Evolutionary conservation across 2,888 invertebrate genomes (phyloP), one percentile per base, ranked within the genome.

Genomic region (Pristionchus mayeri): DNA sequence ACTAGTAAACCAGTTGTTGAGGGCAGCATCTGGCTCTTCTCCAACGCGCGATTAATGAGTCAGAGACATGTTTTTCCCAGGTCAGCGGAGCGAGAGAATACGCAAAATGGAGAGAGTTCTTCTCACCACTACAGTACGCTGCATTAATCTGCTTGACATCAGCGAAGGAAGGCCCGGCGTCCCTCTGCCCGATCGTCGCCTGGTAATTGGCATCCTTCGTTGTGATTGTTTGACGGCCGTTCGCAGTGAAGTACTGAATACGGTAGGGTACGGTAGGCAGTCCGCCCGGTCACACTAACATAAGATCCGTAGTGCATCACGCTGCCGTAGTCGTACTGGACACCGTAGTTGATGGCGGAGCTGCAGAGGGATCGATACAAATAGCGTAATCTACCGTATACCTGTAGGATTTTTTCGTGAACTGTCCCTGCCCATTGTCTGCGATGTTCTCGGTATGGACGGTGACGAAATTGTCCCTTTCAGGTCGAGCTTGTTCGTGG

Each of bases 261-360:
- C 57, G 75, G 34, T 24, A 50, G 7, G 21, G 24, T 34, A 18
- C 37, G 75, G 21, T 40, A 37, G 21, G 7, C 24, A n/a, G n/a
- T n/a, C n/a, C 37, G 75, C 7, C 18, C 7, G 21, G 11, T 67
- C 6, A n/a, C 60, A 57, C 88, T 27, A 76, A 91, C 90, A 13
- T 78, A 76, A 40, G 88, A 89, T 63, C 90, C 90, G 85, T 92
- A 92, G 85, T 92, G 92, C 92, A 92, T 92, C 6, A 91, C 90
- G 21, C 89, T 90, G 67, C 90, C 91, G 63, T 89, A 87, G 82
- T 91, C 91, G 81, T 91, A 91, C 4, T 87, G 85, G 37, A 91
- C 89, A 37, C 90, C 89, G 85, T 89, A 91, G 50, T 90, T 89
- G 18, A 88, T 84, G 87, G 89, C 88, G 11, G 85, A 84, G 0